Conservation (phyloP, 2,797 vertebrate species). For the Sebastes vulpes region DNA sequence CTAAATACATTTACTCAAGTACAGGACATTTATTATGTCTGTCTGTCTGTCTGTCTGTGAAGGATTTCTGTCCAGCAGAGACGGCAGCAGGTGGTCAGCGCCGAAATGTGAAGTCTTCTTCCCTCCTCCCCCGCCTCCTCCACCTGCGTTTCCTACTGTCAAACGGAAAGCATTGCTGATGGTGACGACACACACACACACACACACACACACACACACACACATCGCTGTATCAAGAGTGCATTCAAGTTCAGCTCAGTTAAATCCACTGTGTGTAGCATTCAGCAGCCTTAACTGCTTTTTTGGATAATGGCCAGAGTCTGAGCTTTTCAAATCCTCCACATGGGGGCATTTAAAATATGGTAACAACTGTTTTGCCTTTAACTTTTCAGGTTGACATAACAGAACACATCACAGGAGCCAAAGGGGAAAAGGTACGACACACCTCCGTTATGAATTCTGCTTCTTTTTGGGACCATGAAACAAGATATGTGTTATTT, state of each 20-base stretch:
- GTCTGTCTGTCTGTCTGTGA: neutral
- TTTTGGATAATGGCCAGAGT: neutral
- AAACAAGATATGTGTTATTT: neutral
- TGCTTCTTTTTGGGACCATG: neutral
- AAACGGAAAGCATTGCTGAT: slow-evolving; percentile 56
- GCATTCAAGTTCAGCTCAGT: neutral
- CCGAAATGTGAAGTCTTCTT: slow-evolving; percentile 49
- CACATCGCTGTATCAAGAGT: neutral
- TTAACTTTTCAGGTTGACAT: slow-evolving; percentile 60
- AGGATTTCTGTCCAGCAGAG: slow-evolving; percentile 43
- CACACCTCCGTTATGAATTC: neutral
- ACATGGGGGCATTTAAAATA: accelerated
- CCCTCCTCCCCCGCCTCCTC: slow-evolving; percentile 71
- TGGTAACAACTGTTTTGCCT: neutral
- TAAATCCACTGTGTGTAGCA: neutral
- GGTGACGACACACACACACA: slow-evolving; percentile 40
- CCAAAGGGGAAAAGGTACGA: slow-evolving; percentile 58
- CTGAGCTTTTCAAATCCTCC: neutral
- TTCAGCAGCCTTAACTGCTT: neutral
- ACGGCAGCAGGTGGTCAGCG: slow-evolving; percentile 7
- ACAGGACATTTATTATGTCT: neutral
- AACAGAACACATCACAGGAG: slow-evolving; percentile 60
- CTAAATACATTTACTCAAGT: too few relatives aligned
- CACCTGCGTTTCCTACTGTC: slow-evolving; percentile 69
- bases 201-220: neutral